A percentile compares a stretch with the other conserved stretches of the same genome.
Conservation (phyloP, 92 coral and sea anemone genomes). For the Porites divaricata region DNA sequence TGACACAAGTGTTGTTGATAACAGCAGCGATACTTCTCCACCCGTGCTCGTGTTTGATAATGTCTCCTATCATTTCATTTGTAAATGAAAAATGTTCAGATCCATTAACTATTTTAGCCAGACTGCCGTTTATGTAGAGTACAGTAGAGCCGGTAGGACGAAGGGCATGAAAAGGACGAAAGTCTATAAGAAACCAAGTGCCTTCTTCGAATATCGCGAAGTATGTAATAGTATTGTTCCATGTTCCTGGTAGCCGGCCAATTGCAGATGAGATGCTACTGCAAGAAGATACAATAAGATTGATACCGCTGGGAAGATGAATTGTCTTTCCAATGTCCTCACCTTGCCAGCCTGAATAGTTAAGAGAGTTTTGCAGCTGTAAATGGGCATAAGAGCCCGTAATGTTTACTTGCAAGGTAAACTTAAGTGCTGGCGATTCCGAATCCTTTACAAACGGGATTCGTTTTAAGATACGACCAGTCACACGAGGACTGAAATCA, state of each 20-base stretch:
- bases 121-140: slow-evolving; percentile 26
- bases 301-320: slow-evolving; percentile 70
- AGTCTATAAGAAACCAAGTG: slow-evolving; percentile 82
- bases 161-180: slow-evolving; percentile 63
- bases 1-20: slow-evolving; percentile 16
- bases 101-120: slow-evolving; percentile 17
- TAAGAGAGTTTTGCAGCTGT: slow-evolving; percentile 5
- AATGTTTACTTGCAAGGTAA: slow-evolving; percentile 21
- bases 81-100: slow-evolving; percentile 38
- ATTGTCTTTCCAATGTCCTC: slow-evolving; percentile 85
- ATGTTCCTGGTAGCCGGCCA: slow-evolving; percentile 47
- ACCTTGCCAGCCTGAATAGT: slow-evolving; percentile 67
- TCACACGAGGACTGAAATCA: slow-evolving; percentile 60
- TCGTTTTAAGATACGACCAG: slow-evolving; percentile 58
- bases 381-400: slow-evolving; percentile 20
- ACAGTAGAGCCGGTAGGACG: slow-evolving; percentile 27
- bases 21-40: slow-evolving; percentile 56
- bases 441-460: slow-evolving; percentile 43
- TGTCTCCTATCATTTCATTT: slow-evolving; percentile 45
- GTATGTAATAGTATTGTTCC: slow-evolving; percentile 40
- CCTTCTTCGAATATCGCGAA: slow-evolving; percentile 55
- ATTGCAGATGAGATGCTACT: slow-evolving; percentile 51
- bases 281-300: slow-evolving; percentile 63
- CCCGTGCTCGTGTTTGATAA: slow-evolving; percentile 43
- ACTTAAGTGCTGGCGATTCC: slow-evolving; percentile 55